These are phyloP conservation scores for Chironomus tepperi DNA, from an alignment of 1,140 invertebrate species.

Conservation along the genomic window DNA sequence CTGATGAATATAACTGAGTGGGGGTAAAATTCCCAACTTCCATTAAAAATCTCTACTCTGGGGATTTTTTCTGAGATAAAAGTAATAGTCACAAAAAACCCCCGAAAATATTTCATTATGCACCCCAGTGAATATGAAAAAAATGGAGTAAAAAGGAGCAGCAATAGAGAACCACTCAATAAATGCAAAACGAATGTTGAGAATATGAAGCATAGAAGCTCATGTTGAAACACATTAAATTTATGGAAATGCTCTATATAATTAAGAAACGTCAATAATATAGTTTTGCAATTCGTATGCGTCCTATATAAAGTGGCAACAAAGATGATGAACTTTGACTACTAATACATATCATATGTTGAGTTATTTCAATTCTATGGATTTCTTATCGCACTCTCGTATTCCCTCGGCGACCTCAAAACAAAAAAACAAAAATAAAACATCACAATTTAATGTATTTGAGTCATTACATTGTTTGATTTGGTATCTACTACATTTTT, in stretches of 20 bases:
- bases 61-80: too few relatives aligned
- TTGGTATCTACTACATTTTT: neutral
- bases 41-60: too few relatives aligned
- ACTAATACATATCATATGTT: neutral
- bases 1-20: too few relatives aligned
- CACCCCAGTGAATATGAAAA: neutral
- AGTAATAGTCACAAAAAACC: too few relatives aligned
- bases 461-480: neutral
- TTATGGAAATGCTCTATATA: neutral
- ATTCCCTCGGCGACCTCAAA: neutral
- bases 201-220: neutral
- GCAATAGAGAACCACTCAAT: neutral
- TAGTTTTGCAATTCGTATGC: neutral
- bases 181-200: neutral
- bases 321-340: neutral
- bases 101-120: too few relatives aligned
- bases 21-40: too few relatives aligned
- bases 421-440: neutral
- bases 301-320: too few relatives aligned
- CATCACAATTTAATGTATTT: neutral
- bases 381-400: neutral
- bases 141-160: neutral
- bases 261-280: neutral
- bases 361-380: neutral
- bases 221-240: neutral